Percentiles rank a stretch among this genome's conserved stretches.
Conservation (phyloP, 2,113 vertebrate species). For the Trichomycterus rosablanca region DNA sequence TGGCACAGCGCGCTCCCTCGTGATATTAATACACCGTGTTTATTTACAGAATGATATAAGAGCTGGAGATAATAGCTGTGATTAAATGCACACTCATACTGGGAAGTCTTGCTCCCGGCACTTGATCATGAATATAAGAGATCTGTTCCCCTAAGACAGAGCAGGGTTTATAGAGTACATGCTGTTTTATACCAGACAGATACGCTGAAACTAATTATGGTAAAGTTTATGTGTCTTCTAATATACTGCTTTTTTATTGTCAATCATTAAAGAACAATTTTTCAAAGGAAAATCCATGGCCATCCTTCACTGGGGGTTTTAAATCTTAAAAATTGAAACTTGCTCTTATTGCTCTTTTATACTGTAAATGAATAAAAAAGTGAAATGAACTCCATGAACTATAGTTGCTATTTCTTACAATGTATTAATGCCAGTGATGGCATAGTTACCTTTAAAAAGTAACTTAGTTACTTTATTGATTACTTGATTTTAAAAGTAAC, state of each 20-base stretch:
- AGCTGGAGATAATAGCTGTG: constrained; percentile 38
- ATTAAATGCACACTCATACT: constrained; percentile 36
- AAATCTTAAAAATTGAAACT: no score
- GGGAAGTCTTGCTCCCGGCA: constrained; percentile 31
- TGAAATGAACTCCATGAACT: not conserved
- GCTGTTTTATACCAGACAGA: constrained; percentile 5
- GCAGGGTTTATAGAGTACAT: constrained; percentile 13
- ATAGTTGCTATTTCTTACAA: not conserved
- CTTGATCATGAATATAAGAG: constrained; percentile 35
- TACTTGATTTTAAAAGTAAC: no score
- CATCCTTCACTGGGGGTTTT: no score
- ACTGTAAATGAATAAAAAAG: not conserved
- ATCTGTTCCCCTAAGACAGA: constrained; percentile 15
- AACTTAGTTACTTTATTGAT: no score
- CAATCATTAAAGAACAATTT: no score
- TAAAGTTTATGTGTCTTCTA: constrained; percentile 1
- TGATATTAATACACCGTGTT: constrained; percentile 39
- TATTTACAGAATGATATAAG: constrained; percentile 45
- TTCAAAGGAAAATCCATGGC: no score
- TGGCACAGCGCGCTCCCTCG: constrained; percentile 28
- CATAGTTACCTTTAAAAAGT: no score
- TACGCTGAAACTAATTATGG: constrained; percentile 5
- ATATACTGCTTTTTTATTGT: not conserved
- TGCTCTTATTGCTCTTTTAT: not conserved
- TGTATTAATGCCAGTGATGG: no score